These are phyloP conservation scores for Ispidina picta DNA, from an alignment of 2,797 vertebrate species.

Conservation along the genomic window DNA sequence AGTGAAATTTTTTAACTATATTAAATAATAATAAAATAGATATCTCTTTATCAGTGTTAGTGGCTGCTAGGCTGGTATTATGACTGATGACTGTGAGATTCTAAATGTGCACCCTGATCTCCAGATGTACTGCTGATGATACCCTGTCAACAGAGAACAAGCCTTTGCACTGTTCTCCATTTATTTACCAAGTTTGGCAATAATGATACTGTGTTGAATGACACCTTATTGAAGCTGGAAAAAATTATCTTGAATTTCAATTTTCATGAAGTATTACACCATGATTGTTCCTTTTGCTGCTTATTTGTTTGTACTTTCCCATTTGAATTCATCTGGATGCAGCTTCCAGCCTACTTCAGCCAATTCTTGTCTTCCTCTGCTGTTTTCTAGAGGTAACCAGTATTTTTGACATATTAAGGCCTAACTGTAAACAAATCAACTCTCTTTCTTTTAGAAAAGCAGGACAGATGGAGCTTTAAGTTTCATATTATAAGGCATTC, in stretches of 20 bases:
- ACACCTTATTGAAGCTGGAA: not conserved
- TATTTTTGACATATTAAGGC: not conserved
- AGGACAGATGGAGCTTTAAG: conserved; percentile 31
- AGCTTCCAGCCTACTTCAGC: conserved; percentile 3
- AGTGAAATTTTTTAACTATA: too few relatives aligned
- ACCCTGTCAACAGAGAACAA: not conserved
- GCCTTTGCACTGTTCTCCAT: not conserved
- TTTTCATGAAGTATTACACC: not conserved
- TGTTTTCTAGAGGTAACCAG: not conserved
- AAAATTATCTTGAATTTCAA: not conserved
- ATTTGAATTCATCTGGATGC: conserved; percentile 1
- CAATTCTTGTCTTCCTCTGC: not conserved
- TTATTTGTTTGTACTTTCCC: not conserved
- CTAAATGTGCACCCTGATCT: not conserved
- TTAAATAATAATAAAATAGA: too few relatives aligned
- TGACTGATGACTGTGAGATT: not conserved
- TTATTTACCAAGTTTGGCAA: not conserved
- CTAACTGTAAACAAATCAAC: not conserved
- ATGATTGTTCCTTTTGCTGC: not conserved
- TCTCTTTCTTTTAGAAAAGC: not conserved
- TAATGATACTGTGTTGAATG: not conserved
- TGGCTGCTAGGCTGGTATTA: not conserved
- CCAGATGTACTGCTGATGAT: not conserved
- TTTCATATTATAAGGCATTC: not conserved
- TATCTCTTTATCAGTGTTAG: not conserved